Evolutionary conservation across 2,888 invertebrate species (phyloP).

Genomic region (Tribolium freemani): DNA sequence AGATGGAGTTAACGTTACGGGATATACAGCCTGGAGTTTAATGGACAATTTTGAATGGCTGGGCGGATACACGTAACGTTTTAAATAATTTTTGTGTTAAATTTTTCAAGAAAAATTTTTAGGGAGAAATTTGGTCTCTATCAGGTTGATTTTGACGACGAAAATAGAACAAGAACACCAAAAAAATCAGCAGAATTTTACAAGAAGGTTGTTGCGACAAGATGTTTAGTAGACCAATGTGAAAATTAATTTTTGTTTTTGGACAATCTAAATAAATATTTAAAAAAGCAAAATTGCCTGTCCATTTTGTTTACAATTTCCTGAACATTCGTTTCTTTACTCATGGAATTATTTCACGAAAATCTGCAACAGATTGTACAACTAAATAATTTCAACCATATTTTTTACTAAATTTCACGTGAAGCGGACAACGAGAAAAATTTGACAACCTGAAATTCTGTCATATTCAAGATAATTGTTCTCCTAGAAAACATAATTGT

Average conservation of each 20-base stretch:
- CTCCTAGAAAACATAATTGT: too few relatives aligned
- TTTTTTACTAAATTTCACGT: too few relatives aligned
- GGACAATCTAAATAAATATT: too few relatives aligned
- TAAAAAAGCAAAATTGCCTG: too few relatives aligned
- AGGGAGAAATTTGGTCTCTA: slow-evolving; percentile 37
- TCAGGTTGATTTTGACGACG: slow-evolving; percentile 30
- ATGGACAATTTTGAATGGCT: slow-evolving; percentile 69
- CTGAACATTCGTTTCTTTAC: too few relatives aligned
- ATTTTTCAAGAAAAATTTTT: slow-evolving; percentile 1
- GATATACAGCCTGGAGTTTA: slow-evolving; percentile 63
- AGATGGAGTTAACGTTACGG: slow-evolving; percentile 66
- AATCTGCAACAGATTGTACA: too few relatives aligned
- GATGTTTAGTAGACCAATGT: slow-evolving; percentile 27
- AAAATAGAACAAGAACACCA: slow-evolving; percentile 32
- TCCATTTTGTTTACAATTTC: too few relatives aligned
- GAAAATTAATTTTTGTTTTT: background rate
- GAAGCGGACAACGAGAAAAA: too few relatives aligned
- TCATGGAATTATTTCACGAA: too few relatives aligned
- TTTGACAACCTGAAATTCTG: too few relatives aligned
- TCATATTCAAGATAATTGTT: too few relatives aligned
- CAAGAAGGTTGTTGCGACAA: slow-evolving; percentile 30
- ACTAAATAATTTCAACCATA: too few relatives aligned
- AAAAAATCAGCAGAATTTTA: slow-evolving; percentile 32
- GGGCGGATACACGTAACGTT: slow-evolving; percentile 64
- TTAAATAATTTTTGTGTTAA: background rate